A percentile compares a stretch with the other conserved stretches of the same genome.
phyloP scores from a whole-genome alignment of 2,113 vertebrate genomes.

The Nipponia nippon region DNA sequence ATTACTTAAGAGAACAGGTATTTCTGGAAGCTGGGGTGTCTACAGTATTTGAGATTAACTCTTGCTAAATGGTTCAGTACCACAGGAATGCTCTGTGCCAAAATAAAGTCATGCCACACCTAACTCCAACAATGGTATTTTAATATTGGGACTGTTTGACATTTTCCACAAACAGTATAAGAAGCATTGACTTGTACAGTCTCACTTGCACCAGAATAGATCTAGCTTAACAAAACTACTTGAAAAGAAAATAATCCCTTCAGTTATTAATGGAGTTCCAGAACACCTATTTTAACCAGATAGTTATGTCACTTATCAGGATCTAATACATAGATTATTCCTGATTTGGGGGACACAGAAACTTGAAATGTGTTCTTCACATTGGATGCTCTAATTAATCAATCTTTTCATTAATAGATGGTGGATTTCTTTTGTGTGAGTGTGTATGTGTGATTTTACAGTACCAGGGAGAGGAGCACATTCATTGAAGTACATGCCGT shows the following conservation, averaged over 20 bases:
- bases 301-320: background rate
- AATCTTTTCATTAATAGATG: fast-evolving
- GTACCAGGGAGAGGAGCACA: background rate
- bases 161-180: background rate
- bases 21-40: background rate
- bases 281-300: background rate
- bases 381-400: background rate
- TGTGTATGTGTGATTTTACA: background rate
- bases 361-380: background rate
- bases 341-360: background rate
- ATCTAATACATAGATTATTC: background rate
- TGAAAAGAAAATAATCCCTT: background rate
- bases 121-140: background rate
- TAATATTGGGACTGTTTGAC: background rate
- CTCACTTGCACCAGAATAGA: background rate
- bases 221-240: background rate
- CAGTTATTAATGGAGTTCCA: background rate
- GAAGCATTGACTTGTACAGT: background rate
- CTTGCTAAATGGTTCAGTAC: background rate
- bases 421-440: background rate
- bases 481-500: background rate
- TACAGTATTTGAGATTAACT: background rate
- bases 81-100: background rate
- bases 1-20: background rate
- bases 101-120: background rate